Evolutionary conservation across 2,888 invertebrate genomes (phyloP).

Genomic region (Eumerus sabulonum): DNA sequence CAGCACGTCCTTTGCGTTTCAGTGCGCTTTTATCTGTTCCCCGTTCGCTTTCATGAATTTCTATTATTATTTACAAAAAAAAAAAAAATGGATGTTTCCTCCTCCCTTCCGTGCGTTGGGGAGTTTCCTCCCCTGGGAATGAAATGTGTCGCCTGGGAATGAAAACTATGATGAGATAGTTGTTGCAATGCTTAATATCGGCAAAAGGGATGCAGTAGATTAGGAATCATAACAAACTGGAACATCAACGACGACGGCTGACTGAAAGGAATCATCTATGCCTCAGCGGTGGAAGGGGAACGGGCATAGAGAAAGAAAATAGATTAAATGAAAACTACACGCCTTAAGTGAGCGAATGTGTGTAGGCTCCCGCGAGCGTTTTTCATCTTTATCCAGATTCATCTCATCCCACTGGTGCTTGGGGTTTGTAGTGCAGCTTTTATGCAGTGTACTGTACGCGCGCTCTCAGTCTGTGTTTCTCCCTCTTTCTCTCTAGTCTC

Average conservation of each 20-base stretch:
- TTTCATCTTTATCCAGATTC: background rate
- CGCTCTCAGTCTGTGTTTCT: conserved; percentile 38
- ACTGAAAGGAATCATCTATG: conserved; percentile 20
- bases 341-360: conserved; percentile 42
- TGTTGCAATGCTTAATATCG: conserved; percentile 14
- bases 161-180: conserved; percentile 10
- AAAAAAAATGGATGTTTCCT: conserved; percentile 29
- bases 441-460: conserved; percentile 3
- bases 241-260: conserved; percentile 20
- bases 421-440: background rate
- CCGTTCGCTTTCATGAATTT: conserved; percentile 49
- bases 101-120: conserved; percentile 20
- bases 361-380: conserved; percentile 46
- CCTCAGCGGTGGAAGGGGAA: background rate
- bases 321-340: background rate
- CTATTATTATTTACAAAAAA: conserved; percentile 44
- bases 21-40: conserved; percentile 41
- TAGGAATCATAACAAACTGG: conserved; percentile 60
- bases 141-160: conserved; percentile 18
- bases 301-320: too few relatives aligned
- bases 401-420: too few relatives aligned
- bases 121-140: conserved; percentile 51
- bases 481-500: conserved; percentile 22
- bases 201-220: conserved; percentile 32
- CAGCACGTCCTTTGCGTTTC: conserved; percentile 53